Evolutionary conservation across 1,140 invertebrate genomes (phyloP), one percentile per base, ranked within the genome.

Genomic region (Leptinotarsa defecta): DNA sequence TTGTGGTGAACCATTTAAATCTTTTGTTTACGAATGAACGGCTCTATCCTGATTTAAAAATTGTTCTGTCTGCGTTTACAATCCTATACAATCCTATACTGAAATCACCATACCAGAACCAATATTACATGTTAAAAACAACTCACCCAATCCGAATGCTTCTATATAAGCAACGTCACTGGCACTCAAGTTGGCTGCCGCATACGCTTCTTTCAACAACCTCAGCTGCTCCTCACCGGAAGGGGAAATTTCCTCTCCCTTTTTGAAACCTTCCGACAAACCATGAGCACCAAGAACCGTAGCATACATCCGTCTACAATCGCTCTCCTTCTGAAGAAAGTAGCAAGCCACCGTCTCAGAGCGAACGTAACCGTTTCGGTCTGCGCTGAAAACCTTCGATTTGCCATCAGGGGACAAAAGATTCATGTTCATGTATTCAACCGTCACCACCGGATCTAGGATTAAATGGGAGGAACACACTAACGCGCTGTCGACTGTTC

Each of bases 331-430:
- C 86, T 98, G 96, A 5, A 99, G 83, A 77, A 94, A 92, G 61
- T 96, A 85, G 0, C 92, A 91, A 15, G 89, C 89, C 15, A 97
- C 88, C 1, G 94, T 91, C 86, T 95, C 93, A 3, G 92, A 91
- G 15, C 93, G 87, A 0, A 89, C 91, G 80, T 94, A 95, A 1
- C 94, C 94, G 76, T 91, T 90, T 0, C 92, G 93, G 75, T 90
- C 89, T 65, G 91, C 91, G 86, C 98, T 97, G 84, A 99, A 98
- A 48, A 93, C 92, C 83, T 95, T 96, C 84, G 95, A 98, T 64
- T 87, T 89, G 8, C 97, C 97, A 74, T 97, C 94, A 1, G 88
- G 82, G 1, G 94, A 94, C 11, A 98, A 85, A 81, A 98, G 95
- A 27, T 87, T 87, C 73, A 86, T 89, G 87, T 88, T 84, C 62